A percentile compares a stretch with the other conserved stretches of the same genome.
These are phyloP conservation scores for Laterallus jamaicensis DNA, from an alignment of 2,113 vertebrate genomes.

Conservation along the genomic window DNA sequence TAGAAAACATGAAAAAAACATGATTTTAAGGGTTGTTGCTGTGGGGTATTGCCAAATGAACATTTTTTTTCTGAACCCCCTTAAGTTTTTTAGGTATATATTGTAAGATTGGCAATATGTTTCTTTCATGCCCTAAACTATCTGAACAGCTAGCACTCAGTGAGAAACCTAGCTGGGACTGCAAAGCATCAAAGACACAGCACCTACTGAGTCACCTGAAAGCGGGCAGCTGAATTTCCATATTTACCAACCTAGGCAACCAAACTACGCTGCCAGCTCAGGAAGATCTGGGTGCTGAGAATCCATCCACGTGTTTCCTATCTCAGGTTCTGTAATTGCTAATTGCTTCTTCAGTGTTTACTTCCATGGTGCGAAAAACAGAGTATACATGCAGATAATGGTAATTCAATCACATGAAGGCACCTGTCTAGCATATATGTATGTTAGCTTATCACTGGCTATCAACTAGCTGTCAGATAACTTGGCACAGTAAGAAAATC, in stretches of 20 bases:
- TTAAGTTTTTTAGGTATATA: neutral
- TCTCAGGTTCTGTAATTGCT: neutral
- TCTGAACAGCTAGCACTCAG: neutral
- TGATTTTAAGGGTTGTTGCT: neutral
- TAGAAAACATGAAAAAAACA: neutral
- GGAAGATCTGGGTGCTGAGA: neutral
- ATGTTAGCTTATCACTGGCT: neutral
- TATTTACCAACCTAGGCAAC: neutral
- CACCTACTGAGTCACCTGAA: neutral
- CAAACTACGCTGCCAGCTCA: neutral
- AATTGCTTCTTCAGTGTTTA: neutral
- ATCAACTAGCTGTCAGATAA: neutral
- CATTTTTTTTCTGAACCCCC: neutral
- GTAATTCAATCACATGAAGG: neutral
- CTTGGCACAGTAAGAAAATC: slow-evolving; percentile 31
- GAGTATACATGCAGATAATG: neutral
- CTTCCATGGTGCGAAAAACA: neutral
- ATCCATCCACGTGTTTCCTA: neutral
- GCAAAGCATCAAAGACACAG: neutral
- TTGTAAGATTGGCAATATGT: neutral
- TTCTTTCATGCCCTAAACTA: neutral
- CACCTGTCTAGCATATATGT: neutral
- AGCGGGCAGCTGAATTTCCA: neutral
- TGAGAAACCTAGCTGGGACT: neutral
- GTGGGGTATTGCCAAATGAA: neutral